phyloP scores from a whole-genome alignment of 2,888 invertebrate species.

The Barypeithes pellucidus region DNA sequence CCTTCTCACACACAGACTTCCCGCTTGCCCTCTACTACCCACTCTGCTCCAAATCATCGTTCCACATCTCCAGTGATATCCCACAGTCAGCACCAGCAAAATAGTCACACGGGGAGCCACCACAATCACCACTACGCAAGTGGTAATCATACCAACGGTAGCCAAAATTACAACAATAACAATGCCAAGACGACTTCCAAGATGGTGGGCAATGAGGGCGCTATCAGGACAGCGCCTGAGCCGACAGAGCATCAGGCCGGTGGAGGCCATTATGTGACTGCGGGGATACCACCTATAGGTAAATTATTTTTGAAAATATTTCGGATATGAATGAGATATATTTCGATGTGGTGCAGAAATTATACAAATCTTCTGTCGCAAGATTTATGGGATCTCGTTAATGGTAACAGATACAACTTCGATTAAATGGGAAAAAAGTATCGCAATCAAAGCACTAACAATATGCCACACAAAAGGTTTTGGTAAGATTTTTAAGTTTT shows the following conservation, averaged over 20 bases:
- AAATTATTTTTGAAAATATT: slow-evolving; percentile 39
- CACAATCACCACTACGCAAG: slow-evolving; percentile 27
- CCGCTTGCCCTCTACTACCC: slow-evolving; percentile 28
- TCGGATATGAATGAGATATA: no score
- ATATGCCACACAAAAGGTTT: no score
- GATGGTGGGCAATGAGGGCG: slow-evolving; percentile 55
- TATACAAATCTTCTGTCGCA: no score
- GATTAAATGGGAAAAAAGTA: no score
- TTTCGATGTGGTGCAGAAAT: no score
- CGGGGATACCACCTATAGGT: slow-evolving; percentile 60
- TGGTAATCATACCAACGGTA: slow-evolving; percentile 47
- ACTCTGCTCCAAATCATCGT: slow-evolving; percentile 24
- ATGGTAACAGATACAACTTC: no score
- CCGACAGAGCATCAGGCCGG: slow-evolving; percentile 54
- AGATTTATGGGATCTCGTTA: no score
- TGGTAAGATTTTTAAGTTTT: no score
- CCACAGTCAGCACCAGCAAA: slow-evolving; percentile 15
- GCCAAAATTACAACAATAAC: slow-evolving; percentile 49
- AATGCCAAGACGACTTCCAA: slow-evolving; percentile 56
- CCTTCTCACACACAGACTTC: slow-evolving; percentile 55
- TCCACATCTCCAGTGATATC: slow-evolving; percentile 16
- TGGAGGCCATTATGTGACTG: slow-evolving; percentile 59
- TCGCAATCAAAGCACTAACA: no score
- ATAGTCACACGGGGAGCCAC: slow-evolving; percentile 9
- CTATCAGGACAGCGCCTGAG: slow-evolving; percentile 43